These are phyloP conservation scores for Rhinoderma darwinii DNA, from an alignment of 2,113 vertebrate species.

Conservation along the genomic window DNA sequence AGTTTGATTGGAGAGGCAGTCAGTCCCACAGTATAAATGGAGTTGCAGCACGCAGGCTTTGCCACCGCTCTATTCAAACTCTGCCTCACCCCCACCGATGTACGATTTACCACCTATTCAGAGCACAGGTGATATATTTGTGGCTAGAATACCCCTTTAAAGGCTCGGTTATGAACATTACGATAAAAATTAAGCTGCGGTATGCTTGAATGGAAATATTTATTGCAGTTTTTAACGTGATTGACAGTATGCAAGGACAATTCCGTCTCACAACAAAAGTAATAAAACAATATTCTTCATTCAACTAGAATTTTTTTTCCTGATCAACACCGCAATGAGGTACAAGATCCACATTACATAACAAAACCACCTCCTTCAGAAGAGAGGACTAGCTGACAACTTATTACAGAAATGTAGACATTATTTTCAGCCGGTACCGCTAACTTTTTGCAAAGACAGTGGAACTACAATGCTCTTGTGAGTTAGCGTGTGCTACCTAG, in stretches of 20 bases:
- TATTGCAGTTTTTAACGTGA: slow-evolving; percentile 17
- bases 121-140: too few species aligned
- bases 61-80: too few species aligned
- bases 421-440: not conserved
- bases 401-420: not conserved
- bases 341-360: not conserved
- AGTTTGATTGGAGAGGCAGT: too few species aligned
- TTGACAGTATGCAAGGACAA: not conserved
- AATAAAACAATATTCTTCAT: not conserved
- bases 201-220: slow-evolving; percentile 24
- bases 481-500: too few species aligned
- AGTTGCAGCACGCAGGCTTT: too few species aligned
- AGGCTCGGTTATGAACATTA: not conserved
- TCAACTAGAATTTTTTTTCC: not conserved
- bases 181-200: not conserved
- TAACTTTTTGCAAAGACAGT: too few species aligned
- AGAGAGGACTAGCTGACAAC: too few species aligned
- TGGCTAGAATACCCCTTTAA: not conserved
- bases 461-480: too few species aligned
- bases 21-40: too few species aligned
- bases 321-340: not conserved
- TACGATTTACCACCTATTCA: too few species aligned
- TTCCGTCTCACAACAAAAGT: not conserved
- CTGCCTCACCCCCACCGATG: too few species aligned
- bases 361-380: not conserved